These are phyloP conservation scores for Holothuria glaberrima DNA, from an alignment of 35 echinoderm and acorn worm genomes.

Conservation along the genomic window DNA sequence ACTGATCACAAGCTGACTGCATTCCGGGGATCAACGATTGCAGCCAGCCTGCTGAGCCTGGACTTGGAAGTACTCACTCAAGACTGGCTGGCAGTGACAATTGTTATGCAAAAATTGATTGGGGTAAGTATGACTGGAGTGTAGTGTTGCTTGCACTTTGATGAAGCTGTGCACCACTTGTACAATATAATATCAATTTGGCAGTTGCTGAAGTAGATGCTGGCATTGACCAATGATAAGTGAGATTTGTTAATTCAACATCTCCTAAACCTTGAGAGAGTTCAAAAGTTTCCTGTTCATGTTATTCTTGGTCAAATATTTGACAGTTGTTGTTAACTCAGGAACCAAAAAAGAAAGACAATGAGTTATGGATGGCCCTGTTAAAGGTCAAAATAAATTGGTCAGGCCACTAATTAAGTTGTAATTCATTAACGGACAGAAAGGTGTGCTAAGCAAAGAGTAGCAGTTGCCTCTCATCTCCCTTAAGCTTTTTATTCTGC, in stretches of 20 bases:
- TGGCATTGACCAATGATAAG: neutral
- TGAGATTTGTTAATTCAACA: neutral
- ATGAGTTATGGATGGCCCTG: no score
- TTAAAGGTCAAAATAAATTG: no score
- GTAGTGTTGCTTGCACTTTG: neutral
- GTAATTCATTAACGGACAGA: no score
- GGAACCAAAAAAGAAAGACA: no score
- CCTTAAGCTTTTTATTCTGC: no score
- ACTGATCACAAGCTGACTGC: conserved; percentile 74
- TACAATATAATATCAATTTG: neutral
- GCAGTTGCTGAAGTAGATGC: neutral
- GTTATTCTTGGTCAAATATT: no score
- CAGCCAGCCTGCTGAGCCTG: conserved; percentile 85
- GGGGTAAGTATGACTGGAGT: conserved; percentile 58
- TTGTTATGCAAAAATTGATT: conserved; percentile 80
- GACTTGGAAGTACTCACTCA: conserved; percentile 86
- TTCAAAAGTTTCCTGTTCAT: neutral
- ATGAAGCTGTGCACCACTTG: neutral
- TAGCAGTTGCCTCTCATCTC: no score
- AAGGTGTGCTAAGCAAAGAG: no score
- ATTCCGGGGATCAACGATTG: conserved; percentile 82
- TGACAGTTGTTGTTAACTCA: no score
- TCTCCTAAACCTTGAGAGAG: neutral
- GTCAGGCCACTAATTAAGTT: no score
- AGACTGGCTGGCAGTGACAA: conserved; percentile 86